Base-by-base conservation (phyloP, 2,113 vertebrate species). In the Hippocampus zosterae region DNA sequence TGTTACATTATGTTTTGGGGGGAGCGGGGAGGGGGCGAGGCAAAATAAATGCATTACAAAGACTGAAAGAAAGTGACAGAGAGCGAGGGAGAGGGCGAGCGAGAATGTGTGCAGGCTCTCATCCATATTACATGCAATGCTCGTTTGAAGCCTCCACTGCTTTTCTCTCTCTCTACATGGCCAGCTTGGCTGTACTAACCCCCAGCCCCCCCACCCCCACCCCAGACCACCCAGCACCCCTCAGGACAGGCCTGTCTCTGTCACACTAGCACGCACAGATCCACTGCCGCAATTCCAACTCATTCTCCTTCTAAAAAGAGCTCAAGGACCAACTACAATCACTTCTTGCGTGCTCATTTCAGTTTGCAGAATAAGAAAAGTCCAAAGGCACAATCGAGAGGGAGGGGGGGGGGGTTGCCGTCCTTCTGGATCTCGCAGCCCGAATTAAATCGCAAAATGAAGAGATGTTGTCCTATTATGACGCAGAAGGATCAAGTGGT, bases 51-150 rank as follows among this genome's bases (percentile, higher is more conserved):
- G 33, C 18, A 63, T 63, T 19, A 41, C 33, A 37, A 5, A 6
- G 33, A 37, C 5, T 37, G 33, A 37, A 37, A 37, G 33, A 37
- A 37, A 37, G 33, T 33, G 33, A n/a, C 29, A 55, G 46, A 18
- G 13, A 8, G 10, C 27, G n/a, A 69, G 46, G 8, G 2, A 59
- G 15, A 53, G 44, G 48, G 13, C 0, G 21, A 46, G n/a, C 27
- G n/a, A 46, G 50, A 55, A 27, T 37, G 16, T 12, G 55, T 33
- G 57, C 57, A 33, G 27, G 15, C 59, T 72, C 85, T 89, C 88
- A 90, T 90, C 81, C 87, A 90, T 90, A 89, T 88, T 91, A 84
- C 85, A 90, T 90, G 85, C 75, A 75, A 74, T 29, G 81, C 85
- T 82, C 84, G 87, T 91, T 88, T 85, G 88, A 88, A 86, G 84